Percentiles rank a stretch among this genome's conserved stretches.
Evolutionary conservation across 2,888 invertebrate genomes (phyloP).

Genomic region (Oscheius myriophilus): DNA sequence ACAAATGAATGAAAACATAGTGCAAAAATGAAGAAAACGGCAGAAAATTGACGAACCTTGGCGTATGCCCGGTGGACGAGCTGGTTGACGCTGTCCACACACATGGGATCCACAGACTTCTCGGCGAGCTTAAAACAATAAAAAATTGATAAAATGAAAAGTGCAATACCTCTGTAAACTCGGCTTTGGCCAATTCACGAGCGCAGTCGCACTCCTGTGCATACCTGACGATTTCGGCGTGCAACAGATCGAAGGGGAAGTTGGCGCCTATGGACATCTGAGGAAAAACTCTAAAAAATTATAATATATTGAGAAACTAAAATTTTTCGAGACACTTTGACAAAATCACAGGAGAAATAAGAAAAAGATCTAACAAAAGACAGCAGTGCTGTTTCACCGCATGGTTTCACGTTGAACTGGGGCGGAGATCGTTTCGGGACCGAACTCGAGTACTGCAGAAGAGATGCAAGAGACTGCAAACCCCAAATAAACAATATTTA

Average conservation of each 20-base stretch:
- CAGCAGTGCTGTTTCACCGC: too few relatives aligned
- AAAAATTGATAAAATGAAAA: background rate
- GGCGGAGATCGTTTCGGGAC: too few relatives aligned
- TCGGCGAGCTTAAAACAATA: constrained; percentile 36
- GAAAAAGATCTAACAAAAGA: too few relatives aligned
- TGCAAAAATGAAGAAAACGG: background rate
- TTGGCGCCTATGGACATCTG: constrained; percentile 30
- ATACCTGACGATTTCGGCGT: constrained; percentile 63
- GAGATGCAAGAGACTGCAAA: too few relatives aligned
- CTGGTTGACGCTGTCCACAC: constrained; percentile 40
- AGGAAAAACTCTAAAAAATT: background rate
- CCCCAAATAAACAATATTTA: too few relatives aligned
- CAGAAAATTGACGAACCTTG: constrained; percentile 37
- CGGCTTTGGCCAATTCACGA: constrained; percentile 39
- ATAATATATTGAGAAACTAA: too few relatives aligned
- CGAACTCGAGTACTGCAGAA: too few relatives aligned
- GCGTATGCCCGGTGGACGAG: constrained; percentile 54
- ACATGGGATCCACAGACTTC: constrained; percentile 33
- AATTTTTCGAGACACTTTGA: too few relatives aligned
- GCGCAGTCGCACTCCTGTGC: constrained; percentile 52
- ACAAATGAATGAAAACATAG: background rate
- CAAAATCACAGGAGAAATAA: too few relatives aligned
- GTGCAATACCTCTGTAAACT: constrained; percentile 39
- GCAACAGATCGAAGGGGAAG: constrained; percentile 65
- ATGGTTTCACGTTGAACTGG: too few relatives aligned